A percentile compares a stretch with the other conserved stretches of the same genome.
Evolutionary conservation across 2,113 vertebrate species (phyloP).

Genomic region (Rhinogobius similis): DNA sequence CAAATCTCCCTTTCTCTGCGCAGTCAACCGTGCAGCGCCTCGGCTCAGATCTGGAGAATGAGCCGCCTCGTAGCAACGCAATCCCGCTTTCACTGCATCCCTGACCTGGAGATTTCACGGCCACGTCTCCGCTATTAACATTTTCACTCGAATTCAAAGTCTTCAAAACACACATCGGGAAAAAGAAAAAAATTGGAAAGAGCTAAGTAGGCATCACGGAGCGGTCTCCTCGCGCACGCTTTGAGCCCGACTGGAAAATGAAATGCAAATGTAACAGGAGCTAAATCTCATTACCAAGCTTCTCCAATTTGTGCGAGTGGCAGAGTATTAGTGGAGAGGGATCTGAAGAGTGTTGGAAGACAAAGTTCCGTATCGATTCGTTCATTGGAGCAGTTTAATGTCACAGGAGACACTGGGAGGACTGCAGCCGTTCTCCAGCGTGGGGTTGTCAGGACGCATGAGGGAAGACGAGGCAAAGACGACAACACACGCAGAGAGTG

Average conservation of each 20-base stretch:
- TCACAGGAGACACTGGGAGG: neutral
- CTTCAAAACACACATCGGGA: neutral
- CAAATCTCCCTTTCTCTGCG: neutral
- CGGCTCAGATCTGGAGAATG: conserved; percentile 4
- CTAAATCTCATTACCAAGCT: conserved; percentile 9
- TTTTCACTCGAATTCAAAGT: conserved; percentile 11
- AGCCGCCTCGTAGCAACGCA: conserved; percentile 24
- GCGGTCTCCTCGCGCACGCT: neutral
- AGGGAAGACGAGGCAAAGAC: neutral
- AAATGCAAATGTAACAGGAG: conserved; percentile 6
- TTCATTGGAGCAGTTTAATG: neutral
- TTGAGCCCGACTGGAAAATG: neutral
- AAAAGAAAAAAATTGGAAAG: neutral
- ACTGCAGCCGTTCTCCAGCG: too few relatives aligned
- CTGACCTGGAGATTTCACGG: conserved; percentile 30
- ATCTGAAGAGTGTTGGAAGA: neutral
- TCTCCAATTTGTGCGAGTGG: conserved; percentile 1
- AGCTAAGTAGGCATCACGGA: neutral
- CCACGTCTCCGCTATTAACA: conserved; percentile 33
- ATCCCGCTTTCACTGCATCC: conserved; percentile 11
- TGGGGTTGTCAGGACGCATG: neutral
- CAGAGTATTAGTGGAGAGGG: neutral
- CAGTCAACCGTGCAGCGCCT: conserved; percentile 2
- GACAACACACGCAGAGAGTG: too few relatives aligned
- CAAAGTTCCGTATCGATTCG: neutral